A percentile compares a stretch with the other conserved stretches of the same genome.
Conservation (phyloP, 2,797 vertebrate genomes). For the Acanthurus leucopareius region DNA sequence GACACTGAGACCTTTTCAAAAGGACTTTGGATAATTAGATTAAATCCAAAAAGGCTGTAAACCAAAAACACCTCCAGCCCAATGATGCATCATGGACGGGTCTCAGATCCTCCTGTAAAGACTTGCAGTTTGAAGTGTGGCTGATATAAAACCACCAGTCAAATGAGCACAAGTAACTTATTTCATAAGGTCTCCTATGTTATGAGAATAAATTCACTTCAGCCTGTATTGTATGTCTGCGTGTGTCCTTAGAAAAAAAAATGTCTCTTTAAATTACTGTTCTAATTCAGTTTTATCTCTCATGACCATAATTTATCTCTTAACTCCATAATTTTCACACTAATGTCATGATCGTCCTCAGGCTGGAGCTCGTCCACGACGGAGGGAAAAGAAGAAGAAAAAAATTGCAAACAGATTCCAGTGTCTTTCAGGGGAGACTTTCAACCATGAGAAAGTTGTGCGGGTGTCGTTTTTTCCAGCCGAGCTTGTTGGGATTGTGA, state of each 20-base stretch:
- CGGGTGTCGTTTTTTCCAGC: slow-evolving; percentile 63
- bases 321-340: slow-evolving; percentile 47
- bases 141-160: background rate
- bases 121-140: background rate
- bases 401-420: slow-evolving; percentile 52
- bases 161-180: background rate
- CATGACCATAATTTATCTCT: slow-evolving; percentile 26
- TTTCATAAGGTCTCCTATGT: slow-evolving; percentile 14
- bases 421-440: slow-evolving; percentile 35
- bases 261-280: slow-evolving; percentile 38
- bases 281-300: slow-evolving; percentile 40
- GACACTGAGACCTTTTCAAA: background rate
- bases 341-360: slow-evolving; percentile 43
- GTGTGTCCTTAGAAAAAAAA: slow-evolving; percentile 26
- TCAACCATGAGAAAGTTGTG: slow-evolving; percentile 52
- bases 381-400: slow-evolving; percentile 19
- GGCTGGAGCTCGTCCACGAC: no score
- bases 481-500: slow-evolving; percentile 35
- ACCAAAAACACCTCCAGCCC: background rate
- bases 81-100: background rate
- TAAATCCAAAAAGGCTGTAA: background rate
- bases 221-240: slow-evolving; percentile 16
- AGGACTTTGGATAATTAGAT: background rate
- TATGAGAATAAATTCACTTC: slow-evolving; percentile 10
- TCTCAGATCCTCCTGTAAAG: background rate